Conservation (phyloP, 2,797 vertebrate genomes). For the Ceryle rudis region DNA sequence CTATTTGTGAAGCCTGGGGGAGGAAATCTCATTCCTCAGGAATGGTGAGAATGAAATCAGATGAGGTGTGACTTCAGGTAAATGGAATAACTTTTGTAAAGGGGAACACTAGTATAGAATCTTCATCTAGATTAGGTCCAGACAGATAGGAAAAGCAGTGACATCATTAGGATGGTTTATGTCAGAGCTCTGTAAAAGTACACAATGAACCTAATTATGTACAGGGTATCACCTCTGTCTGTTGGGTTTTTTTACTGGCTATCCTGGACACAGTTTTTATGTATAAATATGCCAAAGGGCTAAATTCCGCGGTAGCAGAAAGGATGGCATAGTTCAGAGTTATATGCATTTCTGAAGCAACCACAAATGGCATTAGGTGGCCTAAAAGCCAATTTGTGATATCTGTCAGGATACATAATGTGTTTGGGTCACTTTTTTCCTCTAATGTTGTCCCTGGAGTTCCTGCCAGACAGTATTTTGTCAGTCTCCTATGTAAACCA, state of each 20-base stretch:
- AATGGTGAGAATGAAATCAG: not conserved
- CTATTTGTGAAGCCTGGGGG: not conserved
- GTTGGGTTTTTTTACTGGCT: not conserved
- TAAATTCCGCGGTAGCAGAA: not conserved
- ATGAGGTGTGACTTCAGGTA: not conserved
- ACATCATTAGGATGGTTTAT: not conserved
- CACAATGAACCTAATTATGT: not conserved
- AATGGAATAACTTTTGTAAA: not conserved
- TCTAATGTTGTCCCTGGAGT: not conserved
- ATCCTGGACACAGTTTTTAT: not conserved
- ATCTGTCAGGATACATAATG: not conserved
- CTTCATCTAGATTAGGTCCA: not conserved
- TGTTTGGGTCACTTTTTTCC: not conserved
- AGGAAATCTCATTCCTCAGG: slow-evolving; percentile 26
- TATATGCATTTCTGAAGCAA: not conserved
- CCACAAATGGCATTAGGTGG: not conserved
- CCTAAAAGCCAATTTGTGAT: not conserved
- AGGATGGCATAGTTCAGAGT: not conserved
- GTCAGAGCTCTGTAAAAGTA: not conserved
- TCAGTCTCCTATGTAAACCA: not conserved
- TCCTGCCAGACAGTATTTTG: not conserved
- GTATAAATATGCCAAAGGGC: not conserved
- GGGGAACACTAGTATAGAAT: not conserved
- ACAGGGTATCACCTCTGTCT: not conserved
- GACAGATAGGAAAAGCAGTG: not conserved